Evolutionary conservation across 35 echinoderm and acorn worm genomes (phyloP), one percentile per base, ranked within the genome.

Genomic region (Ophioderma brevispina): DNA sequence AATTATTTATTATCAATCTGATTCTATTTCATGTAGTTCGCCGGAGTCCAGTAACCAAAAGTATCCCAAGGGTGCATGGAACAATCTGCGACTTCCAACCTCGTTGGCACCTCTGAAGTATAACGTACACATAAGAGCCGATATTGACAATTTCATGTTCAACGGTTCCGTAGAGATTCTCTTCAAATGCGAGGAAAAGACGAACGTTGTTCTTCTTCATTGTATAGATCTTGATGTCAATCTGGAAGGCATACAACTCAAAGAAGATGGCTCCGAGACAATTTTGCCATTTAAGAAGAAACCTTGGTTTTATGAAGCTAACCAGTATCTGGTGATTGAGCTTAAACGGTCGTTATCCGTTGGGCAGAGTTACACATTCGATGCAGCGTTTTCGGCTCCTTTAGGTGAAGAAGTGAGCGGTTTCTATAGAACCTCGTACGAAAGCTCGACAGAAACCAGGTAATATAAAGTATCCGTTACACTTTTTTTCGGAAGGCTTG

Each of bases 291-390:
- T 92, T 13, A 32, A 76, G n/a, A 80, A 82, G 28, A 85, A 56
- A 33, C 81, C 95, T 0, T 92, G 89, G 89, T 40, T 42, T 13
- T 63, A 88, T 64, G 37, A 30, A 19, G 80, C 25, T 17, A 95
- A 97, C 59, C 91, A 97, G 75, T 97, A 93, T 75, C 32, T 93
- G 0, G 88, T 97, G 38, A 86, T 88, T 1, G 91, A 93, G 42
- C 80, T 97, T 31, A 81, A 90, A 64, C 87, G 85, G 8, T 31
- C 25, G 35, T 56, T 97, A 50, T 18, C 38, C 40, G 84, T 38
- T 36, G 91, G 81, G 31, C 18, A 33, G 40, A 46, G n/a, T 19
- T 97, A 97, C 37, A 83, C 40, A 25, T 55, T 97, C 1, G 80
- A 79, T 21, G 70, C 94, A 11, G 76, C 40, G 14, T 97, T 97